phyloP scores from a whole-genome alignment of 1,140 invertebrate genomes.

The Prorops nasuta region DNA sequence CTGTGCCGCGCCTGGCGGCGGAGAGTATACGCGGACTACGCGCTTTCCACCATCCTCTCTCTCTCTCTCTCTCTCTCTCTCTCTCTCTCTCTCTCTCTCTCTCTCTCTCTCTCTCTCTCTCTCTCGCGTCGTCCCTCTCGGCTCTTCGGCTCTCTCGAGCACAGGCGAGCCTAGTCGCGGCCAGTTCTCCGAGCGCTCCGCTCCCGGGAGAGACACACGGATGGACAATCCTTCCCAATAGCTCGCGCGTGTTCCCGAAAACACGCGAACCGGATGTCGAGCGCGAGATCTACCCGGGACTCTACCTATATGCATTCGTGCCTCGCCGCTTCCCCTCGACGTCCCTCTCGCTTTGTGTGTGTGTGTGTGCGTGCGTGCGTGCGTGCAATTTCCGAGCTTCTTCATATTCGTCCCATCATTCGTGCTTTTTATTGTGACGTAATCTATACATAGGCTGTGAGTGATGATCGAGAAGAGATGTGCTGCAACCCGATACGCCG shows the following conservation, averaged over 20 bases:
- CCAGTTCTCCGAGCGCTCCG: neutral
- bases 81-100: slow-evolving; percentile 1
- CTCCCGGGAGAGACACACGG: too few species aligned
- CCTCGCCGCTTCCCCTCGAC: too few species aligned
- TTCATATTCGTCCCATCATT: too few species aligned
- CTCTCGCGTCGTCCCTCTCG: neutral
- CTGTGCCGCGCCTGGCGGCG: too few species aligned
- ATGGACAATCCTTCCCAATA: neutral
- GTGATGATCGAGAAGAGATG: too few species aligned
- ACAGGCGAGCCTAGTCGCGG: neutral
- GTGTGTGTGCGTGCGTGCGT: neutral
- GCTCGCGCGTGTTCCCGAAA: neutral
- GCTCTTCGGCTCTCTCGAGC: neutral
- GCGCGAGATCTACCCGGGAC: neutral
- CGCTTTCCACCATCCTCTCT: neutral
- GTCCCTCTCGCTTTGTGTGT: too few species aligned
- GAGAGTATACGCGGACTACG: neutral
- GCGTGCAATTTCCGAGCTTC: too few species aligned
- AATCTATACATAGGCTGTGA: too few species aligned
- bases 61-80: neutral
- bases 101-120: neutral
- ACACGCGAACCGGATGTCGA: neutral
- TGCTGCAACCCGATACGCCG: too few species aligned
- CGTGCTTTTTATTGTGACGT: too few species aligned
- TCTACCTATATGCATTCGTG: too few species aligned